phyloP scores from a whole-genome alignment of 2,113 vertebrate species.

The Atractosteus spatula region DNA sequence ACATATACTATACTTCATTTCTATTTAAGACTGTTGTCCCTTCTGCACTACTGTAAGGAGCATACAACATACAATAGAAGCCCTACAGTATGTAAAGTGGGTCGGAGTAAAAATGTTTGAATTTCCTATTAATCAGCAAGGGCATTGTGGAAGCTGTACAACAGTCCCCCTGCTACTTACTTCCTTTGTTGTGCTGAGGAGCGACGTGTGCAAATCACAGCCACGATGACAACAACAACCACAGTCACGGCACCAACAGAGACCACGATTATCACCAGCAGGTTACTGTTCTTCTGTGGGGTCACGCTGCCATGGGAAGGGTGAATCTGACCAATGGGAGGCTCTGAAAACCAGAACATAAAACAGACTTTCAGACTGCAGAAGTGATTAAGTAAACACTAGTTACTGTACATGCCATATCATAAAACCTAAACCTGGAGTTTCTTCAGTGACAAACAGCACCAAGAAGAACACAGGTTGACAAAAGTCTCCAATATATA shows the following conservation, averaged over 20 bases:
- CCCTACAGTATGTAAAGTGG: no score
- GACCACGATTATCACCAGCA: slow-evolving; percentile 85
- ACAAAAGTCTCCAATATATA: no score
- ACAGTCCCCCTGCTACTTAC: slow-evolving; percentile 57
- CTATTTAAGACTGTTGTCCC: no score
- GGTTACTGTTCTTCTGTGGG: slow-evolving; percentile 85
- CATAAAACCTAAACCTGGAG: not conserved
- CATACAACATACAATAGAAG: no score
- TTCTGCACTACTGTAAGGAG: no score
- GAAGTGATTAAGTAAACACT: no score
- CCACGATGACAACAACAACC: slow-evolving; percentile 74
- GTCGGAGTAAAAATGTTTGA: no score
- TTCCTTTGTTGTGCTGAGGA: slow-evolving; percentile 90
- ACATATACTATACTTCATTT: no score
- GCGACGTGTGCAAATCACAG: slow-evolving; percentile 82
- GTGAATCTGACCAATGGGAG: slow-evolving; percentile 89
- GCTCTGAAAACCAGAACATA: slow-evolving; percentile 60
- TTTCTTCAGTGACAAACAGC: not conserved
- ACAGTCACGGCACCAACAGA: slow-evolving; percentile 78
- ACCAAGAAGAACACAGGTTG: not conserved
- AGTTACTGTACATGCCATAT: not conserved
- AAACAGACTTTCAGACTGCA: not conserved
- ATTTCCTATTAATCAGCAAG: no score
- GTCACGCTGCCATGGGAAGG: slow-evolving; percentile 86
- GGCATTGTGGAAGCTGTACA: no score